Evolutionary conservation across 2,797 vertebrate species (phyloP).

Genomic region (Malacoraja senta): DNA sequence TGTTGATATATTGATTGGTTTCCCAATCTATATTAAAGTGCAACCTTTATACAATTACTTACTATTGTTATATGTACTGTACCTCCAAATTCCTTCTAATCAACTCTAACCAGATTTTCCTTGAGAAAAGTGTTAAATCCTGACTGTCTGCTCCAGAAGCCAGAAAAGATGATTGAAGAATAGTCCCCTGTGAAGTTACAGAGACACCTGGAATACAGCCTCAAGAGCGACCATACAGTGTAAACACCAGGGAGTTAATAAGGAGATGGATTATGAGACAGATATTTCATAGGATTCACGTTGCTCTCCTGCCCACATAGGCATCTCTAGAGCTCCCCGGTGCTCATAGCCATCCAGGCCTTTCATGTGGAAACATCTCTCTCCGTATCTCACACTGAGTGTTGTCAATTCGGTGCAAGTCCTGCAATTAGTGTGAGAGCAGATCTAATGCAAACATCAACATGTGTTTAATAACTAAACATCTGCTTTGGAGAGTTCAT

Average conservation of each 20-base stretch:
- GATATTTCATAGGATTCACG: not conserved
- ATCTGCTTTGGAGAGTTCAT: not conserved
- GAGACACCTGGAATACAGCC: not conserved
- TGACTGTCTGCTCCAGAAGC: not conserved
- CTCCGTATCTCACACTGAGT: not conserved
- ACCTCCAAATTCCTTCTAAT: too few relatives aligned
- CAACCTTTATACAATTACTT: too few relatives aligned
- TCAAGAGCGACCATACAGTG: not conserved
- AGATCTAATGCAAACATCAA: not conserved
- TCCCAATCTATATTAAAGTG: too few relatives aligned
- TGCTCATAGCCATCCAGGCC: not conserved
- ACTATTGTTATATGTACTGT: too few relatives aligned
- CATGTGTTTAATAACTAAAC: not conserved
- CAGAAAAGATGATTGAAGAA: not conserved
- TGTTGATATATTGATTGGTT: too few relatives aligned
- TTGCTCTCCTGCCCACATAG: not conserved
- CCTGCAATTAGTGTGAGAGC: not conserved
- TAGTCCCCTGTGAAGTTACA: not conserved
- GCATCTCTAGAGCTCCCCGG: not conserved
- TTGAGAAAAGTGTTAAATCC: not conserved
- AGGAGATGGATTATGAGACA: not conserved
- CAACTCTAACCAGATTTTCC: not conserved
- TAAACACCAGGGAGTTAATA: not conserved
- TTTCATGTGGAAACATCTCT: slow-evolving; percentile 11
- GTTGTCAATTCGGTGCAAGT: not conserved